Evolutionary conservation across 2,113 vertebrate genomes (phyloP), one percentile per base, ranked within the genome.

Genomic region (Mesitornis unicolor): DNA sequence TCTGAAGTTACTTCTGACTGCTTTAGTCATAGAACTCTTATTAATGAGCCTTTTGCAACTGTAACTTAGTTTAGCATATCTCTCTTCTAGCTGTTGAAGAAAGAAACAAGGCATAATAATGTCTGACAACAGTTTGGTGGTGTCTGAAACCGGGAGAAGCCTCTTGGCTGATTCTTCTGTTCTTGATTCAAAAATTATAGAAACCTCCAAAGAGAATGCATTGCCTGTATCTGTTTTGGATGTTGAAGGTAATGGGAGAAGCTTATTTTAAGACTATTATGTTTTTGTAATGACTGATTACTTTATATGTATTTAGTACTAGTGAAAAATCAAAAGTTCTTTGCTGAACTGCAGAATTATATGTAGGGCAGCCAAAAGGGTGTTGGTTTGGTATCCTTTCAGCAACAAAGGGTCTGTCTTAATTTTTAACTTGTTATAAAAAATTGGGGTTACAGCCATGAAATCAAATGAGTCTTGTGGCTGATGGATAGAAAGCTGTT

Each of bases 111-210:
- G 28, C 9, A 1, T 59, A 69, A 90, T 88, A 75, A 99, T 99
- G 99, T 98, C 99, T 97, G 99, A 99, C 97, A 98, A 86, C 96
- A 99, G 99, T 85, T 96, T 96, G 7, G 45, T 98, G 95, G 96
- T 98, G 65, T 97, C 98, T 25, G 98, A 98, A 93, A 90, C 97
- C 0, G 98, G 98, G 65, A 98, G 96, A 78, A 99, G 99, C 97
- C 97, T 99, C 84, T 92, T 99, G 97, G 98, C 98, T 89, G 99
- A 99, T 96, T 98, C 98, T 78, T 99, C 99, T 18, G 98, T 98
- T 83, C 99, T 98, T 88, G 99, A 99, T 94, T 99, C 98, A 50
- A 99, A 98, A 97, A 97, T 98, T 76, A 96, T 94, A 8, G 99
- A 99, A 97, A 98, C 96, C 82, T 99, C 98, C 29, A 99, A 98